These are phyloP conservation scores for Amblyornis subalaris DNA, from an alignment of 2,113 vertebrate species.

Conservation along the genomic window DNA sequence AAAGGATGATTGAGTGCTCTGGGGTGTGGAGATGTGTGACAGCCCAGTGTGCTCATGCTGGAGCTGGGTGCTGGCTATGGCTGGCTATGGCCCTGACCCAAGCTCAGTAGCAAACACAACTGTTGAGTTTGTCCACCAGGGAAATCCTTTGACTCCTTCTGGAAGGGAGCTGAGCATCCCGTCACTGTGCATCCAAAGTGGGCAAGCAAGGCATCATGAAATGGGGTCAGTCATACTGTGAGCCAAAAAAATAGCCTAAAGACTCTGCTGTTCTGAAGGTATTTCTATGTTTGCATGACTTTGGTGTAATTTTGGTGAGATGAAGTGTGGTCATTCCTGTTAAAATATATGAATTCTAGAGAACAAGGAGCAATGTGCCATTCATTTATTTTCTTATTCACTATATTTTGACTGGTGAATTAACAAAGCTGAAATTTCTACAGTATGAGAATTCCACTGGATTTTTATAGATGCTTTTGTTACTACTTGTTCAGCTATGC, in stretches of 20 bases:
- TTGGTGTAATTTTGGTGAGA: not conserved
- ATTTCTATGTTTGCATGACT: not conserved
- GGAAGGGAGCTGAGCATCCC: not conserved
- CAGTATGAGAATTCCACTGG: not conserved
- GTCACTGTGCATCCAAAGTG: accelerated
- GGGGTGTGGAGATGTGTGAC: not conserved
- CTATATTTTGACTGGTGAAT: not conserved
- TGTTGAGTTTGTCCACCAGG: not conserved
- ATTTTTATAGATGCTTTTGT: not conserved
- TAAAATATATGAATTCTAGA: not conserved
- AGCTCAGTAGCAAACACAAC: not conserved
- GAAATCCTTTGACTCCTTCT: not conserved
- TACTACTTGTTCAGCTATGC: not conserved
- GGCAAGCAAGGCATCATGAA: not conserved
- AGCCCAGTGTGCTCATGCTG: not conserved
- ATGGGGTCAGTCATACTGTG: not conserved
- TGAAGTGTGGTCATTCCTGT: not conserved
- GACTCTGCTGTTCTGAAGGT: not conserved
- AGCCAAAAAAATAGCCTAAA: not conserved
- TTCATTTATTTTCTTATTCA: not conserved
- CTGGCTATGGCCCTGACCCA: accelerated
- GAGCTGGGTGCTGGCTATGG: not conserved
- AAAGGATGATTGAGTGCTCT: not conserved
- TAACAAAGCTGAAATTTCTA: not conserved
- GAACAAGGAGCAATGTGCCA: not conserved